A percentile compares a stretch with the other conserved stretches of the same genome.
Evolutionary conservation across 2,888 invertebrate genomes (phyloP).

Genomic region (Hoplodrina ambigua): DNA sequence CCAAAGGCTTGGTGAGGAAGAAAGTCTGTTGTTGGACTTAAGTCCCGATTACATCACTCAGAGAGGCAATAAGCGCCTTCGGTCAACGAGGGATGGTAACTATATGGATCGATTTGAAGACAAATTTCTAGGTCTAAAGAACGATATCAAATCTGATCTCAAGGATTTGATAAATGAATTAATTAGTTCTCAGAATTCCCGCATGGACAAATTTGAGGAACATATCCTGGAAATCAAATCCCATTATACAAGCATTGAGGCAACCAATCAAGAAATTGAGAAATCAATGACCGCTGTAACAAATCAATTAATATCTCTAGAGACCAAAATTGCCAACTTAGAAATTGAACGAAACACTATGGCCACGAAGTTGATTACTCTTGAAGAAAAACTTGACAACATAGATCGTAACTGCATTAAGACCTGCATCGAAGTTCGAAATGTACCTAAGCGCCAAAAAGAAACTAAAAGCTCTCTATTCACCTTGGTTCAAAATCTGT

Average conservation of each 20-base stretch:
- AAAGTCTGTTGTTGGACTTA: background rate
- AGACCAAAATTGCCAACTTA: background rate
- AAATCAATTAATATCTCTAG: background rate
- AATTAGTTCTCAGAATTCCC: background rate
- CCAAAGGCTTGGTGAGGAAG: background rate
- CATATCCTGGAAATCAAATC: slow-evolving; percentile 1
- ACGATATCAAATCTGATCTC: slow-evolving; percentile 1
- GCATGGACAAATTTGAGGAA: background rate
- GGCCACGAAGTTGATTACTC: background rate
- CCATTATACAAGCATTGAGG: background rate
- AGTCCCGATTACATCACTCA: background rate
- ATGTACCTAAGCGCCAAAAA: too few species aligned
- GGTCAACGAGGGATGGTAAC: background rate
- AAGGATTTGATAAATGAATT: background rate
- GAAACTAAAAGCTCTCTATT: background rate
- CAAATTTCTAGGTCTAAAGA: background rate
- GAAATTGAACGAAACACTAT: background rate
- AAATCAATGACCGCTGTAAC: background rate
- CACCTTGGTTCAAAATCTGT: background rate
- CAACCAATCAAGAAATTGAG: background rate
- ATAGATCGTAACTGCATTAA: background rate
- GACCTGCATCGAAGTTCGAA: background rate
- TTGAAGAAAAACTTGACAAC: background rate
- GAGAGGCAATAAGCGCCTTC: slow-evolving; percentile 6
- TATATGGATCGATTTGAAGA: background rate